phyloP scores from a whole-genome alignment of 1,140 invertebrate species.

The Bombus balteatus region DNA sequence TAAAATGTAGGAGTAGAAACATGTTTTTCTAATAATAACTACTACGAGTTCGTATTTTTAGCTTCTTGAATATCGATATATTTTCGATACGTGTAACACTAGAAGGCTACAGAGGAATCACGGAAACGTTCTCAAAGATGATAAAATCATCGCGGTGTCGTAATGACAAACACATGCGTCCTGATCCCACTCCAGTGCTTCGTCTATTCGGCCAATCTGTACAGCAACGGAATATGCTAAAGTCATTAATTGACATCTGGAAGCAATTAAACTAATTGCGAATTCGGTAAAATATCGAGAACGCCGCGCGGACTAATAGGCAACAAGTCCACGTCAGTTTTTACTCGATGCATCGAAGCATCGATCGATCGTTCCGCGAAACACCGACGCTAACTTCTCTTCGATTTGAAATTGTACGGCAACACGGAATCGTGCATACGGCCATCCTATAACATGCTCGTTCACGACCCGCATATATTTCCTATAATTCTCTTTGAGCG shows the following conservation, averaged over 20 bases:
- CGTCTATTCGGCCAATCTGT: constrained; percentile 74
- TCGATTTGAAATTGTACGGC: constrained; percentile 34
- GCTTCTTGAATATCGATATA: not conserved
- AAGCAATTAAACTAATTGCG: constrained; percentile 80
- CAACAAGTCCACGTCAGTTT: constrained; percentile 65
- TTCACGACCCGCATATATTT: not conserved
- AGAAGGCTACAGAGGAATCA: constrained; percentile 4
- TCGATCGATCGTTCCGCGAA: constrained; percentile 62
- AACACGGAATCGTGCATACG: not conserved
- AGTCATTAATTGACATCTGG: constrained; percentile 81
- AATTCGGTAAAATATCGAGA: constrained; percentile 77
- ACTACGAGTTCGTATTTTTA: too few relatives aligned
- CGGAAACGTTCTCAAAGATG: constrained; percentile 52
- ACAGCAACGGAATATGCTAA: constrained; percentile 76
- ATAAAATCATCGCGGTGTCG: constrained; percentile 75
- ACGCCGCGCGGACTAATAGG: constrained; percentile 24
- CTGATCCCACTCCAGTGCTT: constrained; percentile 30
- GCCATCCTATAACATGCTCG: not conserved
- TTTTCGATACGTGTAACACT: not conserved
- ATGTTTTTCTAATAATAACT: too few relatives aligned
- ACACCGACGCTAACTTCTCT: constrained; percentile 35
- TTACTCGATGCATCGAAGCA: constrained; percentile 58
- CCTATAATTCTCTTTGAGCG: not conserved
- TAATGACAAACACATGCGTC: constrained; percentile 80
- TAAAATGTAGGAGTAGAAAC: too few relatives aligned